Base-by-base conservation (phyloP, 2,888 invertebrate genomes). In the Dichetophora obliterata region DNA sequence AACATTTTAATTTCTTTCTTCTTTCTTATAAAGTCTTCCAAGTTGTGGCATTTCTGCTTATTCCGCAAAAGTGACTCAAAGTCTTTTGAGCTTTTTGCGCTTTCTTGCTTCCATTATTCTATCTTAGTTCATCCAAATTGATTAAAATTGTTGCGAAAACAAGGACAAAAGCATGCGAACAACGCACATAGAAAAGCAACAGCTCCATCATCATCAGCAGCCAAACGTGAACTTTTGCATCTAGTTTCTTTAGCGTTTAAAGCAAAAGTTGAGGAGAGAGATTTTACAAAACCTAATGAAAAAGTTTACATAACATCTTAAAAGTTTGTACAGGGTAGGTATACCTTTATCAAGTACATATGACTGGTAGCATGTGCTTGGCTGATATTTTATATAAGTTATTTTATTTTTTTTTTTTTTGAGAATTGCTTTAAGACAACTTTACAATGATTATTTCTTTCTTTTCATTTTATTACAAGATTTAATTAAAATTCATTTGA, bases 121-220 rank as follows among this genome's bases (percentile, higher is more conserved):
- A 52, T 71, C 14, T 63, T 50, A 63, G 50, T 50, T 73, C 73
- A 73, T 63, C 63, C 63, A 65, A 73, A 73, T 73, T 73, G 73
- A 73, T 73, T 73, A 73, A 73, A 73, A 73, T 71, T 71, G 71
- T 71, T 71, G 57, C 57, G 71, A 57, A 57, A 61, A 74, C 61
- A 61, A 68, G 66, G 77, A 61, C 73, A 66, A 57, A 65, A 65
- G 50, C 68, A 68, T 50, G 48, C 69, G 16, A 48, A 50, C 43
- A 27, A 16, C 52, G 27, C 43, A 43, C 14, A 43, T 27, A n/a
- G 4, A 59, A 22, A 37, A 75, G 75, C 75, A 65, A 54, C 74
- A 65, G 52, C 52, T 54, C 16, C 54, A 74, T 16, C 65, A 34
- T 19, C 68, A 75, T 14, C 65, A 75, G 22, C 52, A 65, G 52